phyloP scores from a whole-genome alignment of 2,113 vertebrate genomes.

The Mustela lutreola region DNA sequence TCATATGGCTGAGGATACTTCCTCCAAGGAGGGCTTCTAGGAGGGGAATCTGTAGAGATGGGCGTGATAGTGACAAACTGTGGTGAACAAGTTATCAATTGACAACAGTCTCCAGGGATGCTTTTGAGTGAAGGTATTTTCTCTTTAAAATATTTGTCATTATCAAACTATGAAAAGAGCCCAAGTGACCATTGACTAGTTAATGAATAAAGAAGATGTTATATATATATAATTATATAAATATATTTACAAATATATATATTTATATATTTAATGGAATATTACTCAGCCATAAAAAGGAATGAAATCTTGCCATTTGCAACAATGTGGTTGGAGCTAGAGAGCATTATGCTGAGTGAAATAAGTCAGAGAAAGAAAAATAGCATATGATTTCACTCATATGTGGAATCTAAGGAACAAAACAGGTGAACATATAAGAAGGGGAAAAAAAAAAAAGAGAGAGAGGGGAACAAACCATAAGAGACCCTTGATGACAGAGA shows the following conservation, averaged over 20 bases:
- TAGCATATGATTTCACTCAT: not conserved
- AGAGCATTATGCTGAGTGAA: not conserved
- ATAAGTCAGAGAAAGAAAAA: not conserved
- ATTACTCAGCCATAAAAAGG: not conserved
- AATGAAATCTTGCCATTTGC: not conserved
- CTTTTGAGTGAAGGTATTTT: slow-evolving; percentile 29
- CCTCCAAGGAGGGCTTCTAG: not conserved
- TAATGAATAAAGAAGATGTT: not conserved
- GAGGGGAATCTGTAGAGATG: not conserved
- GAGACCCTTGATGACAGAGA: not conserved
- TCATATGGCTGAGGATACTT: not conserved
- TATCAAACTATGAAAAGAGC: not conserved
- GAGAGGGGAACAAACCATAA: not conserved
- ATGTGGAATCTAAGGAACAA: not conserved
- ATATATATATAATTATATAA: not conserved
- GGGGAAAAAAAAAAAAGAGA: not conserved
- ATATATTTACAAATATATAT: not conserved
- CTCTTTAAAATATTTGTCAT: slow-evolving; percentile 34
- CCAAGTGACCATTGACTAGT: not conserved
- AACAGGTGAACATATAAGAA: not conserved
- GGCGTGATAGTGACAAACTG: not conserved
- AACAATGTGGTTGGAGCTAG: not conserved
- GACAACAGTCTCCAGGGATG: not conserved
- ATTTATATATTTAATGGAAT: not conserved
- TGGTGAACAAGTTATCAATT: not conserved